Evolutionary conservation across 2,113 vertebrate species (phyloP).

Genomic region (Hypomesus transpacificus): DNA sequence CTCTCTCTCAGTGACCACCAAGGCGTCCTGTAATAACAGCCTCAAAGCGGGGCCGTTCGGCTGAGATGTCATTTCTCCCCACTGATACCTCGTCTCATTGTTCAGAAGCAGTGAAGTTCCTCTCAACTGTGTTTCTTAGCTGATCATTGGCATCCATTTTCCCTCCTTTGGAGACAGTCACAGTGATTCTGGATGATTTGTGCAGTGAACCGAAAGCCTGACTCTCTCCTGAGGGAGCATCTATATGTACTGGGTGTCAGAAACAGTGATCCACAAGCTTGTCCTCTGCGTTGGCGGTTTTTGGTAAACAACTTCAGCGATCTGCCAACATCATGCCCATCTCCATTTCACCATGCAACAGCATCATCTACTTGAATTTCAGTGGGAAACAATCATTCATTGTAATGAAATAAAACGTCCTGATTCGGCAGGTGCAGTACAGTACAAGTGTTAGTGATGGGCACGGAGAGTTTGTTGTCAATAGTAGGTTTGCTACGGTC

Average conservation of each 20-base stretch:
- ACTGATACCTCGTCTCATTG: no score
- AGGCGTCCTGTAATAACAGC: no score
- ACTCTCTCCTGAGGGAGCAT: neutral
- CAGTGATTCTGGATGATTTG: constrained; percentile 24
- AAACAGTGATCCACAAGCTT: constrained; percentile 23
- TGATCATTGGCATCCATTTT: constrained; percentile 19
- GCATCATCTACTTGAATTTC: neutral
- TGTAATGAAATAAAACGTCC: no score
- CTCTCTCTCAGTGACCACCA: no score
- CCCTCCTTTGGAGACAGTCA: constrained; percentile 19
- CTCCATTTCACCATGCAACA: neutral
- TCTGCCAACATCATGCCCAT: neutral
- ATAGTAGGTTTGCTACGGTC: no score
- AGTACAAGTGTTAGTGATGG: no score
- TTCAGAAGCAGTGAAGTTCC: neutral
- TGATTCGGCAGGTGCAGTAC: no score
- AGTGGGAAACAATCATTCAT: no score
- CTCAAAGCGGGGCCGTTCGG: no score
- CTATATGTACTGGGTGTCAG: constrained; percentile 25
- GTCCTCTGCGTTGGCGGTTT: neutral
- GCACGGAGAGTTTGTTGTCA: no score
- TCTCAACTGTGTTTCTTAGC: neutral
- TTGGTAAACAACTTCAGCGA: neutral
- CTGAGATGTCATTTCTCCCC: no score
- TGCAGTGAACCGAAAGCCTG: constrained; percentile 10